Evolutionary conservation across 2,888 invertebrate species (phyloP), one percentile per base, ranked within the genome.

Genomic region (Sesia apiformis): DNA sequence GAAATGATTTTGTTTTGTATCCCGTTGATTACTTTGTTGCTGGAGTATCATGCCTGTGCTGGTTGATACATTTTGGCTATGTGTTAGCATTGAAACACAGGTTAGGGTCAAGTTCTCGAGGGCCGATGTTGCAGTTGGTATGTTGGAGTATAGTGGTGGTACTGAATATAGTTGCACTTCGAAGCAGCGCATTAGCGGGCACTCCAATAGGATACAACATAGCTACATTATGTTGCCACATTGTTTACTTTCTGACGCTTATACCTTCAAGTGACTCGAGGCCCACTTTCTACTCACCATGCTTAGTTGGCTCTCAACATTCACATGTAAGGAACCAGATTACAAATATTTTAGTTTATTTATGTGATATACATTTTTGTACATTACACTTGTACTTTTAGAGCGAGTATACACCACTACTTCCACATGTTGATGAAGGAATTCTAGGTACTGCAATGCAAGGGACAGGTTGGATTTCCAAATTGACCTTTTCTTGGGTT

Each of bases 401-500:
- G 92, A 90, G 79, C 74, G 93, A 93, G 72, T 91, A 92, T 56
- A 92, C 93, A 58, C 89, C 92, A 4, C 70, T 94, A 38, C 74
- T 94, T 3, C 88, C 96, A 63, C 90, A 92, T 60, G 90, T 93
- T 62, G 94, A 96, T 74, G 94, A 94, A 63, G 90, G 90, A 57
- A 92, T 94, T 63, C 81, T 97, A 61, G 97, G 97, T 0, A 93
- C 94, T 54, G 97, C 96, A 3, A 94, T 97, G 92, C 95, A 96
- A 79, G 92, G 93, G 59, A 88, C 90, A 7, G 91, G 92, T 54
- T 91, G 91, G 70, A 69, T 93, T 3, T 96, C 97, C 0, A 93
- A 92, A 70, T 84, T 98, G n/a, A 80, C 94, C 39, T 97, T 98
- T 76, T 90, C 93, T 58, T 98, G 98, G 98, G 97, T 97, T 1